Conservation (phyloP, 2,113 vertebrate genomes). For the Emydocephalus ijimae region DNA sequence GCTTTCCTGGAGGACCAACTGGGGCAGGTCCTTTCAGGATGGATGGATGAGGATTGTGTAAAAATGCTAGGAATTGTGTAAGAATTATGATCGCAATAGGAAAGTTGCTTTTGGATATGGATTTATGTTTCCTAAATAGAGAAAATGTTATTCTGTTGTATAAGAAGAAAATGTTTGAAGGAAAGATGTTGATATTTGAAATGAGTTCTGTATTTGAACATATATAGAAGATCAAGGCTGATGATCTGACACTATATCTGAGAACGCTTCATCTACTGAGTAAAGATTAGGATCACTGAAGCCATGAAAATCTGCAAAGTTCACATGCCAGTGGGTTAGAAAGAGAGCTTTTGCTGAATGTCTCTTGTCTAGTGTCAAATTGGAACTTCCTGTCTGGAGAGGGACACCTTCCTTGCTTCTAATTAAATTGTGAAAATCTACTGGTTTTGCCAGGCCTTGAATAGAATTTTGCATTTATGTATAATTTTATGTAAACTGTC, state of each 20-base stretch:
- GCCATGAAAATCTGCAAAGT: constrained; percentile 10
- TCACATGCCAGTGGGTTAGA: constrained; percentile 18
- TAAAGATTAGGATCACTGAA: constrained; percentile 10
- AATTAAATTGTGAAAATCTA: background rate
- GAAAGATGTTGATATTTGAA: background rate
- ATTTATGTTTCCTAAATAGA: background rate
- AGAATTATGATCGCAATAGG: background rate
- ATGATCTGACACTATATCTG: background rate
- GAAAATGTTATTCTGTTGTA: background rate
- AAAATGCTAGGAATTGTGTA: background rate
- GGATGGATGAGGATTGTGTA: too few species aligned
- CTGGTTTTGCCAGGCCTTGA: background rate
- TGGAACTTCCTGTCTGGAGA: background rate
- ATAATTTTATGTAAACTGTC: background rate
- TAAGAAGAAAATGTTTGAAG: accelerated
- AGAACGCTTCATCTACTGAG: background rate
- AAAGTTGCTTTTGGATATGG: background rate
- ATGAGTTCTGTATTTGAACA: background rate
- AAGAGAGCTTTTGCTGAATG: constrained; percentile 41
- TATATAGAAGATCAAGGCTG: background rate
- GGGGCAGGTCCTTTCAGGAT: too few species aligned
- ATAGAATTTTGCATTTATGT: background rate
- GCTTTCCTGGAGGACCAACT: too few species aligned
- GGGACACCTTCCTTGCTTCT: background rate
- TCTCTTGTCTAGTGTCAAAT: background rate